These are phyloP conservation scores for Monopis laevigella DNA, from an alignment of 2,888 invertebrate genomes.

Conservation along the genomic window DNA sequence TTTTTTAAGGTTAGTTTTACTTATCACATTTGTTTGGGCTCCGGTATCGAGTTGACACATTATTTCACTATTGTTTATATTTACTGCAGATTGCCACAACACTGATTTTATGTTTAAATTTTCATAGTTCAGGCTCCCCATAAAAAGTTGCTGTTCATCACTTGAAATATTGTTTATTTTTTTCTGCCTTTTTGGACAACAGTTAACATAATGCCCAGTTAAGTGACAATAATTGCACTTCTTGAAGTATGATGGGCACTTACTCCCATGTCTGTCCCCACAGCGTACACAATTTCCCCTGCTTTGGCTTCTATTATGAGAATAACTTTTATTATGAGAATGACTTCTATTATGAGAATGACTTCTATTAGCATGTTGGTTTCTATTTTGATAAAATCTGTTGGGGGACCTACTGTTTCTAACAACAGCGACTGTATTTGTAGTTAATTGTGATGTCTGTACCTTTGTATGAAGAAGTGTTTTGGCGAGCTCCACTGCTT, in stretches of 20 bases:
- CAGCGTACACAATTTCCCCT: neutral
- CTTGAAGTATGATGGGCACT: neutral
- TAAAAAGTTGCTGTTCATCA: neutral
- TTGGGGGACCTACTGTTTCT: neutral
- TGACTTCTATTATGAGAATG: neutral
- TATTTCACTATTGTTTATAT: neutral
- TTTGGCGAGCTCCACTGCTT: neutral
- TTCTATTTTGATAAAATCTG: neutral
- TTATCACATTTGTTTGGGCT: slow-evolving; percentile 1
- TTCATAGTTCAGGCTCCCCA: too few species aligned
- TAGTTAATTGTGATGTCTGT: neutral
- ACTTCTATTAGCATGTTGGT: too few species aligned
- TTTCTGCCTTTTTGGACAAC: neutral
- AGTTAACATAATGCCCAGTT: neutral
- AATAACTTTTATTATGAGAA: neutral
- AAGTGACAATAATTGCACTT: neutral
- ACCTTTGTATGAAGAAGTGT: neutral
- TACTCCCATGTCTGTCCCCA: neutral
- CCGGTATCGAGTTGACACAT: neutral
- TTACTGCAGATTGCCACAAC: too few species aligned
- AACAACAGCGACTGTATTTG: neutral
- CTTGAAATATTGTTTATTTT: neutral
- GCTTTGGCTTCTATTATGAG: neutral
- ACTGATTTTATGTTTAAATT: too few species aligned
- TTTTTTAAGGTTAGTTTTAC: neutral